Percentiles rank a stretch among this genome's conserved stretches.
These are phyloP conservation scores for Glaucopsyche alexis DNA, from an alignment of 2,888 invertebrate genomes.

Conservation along the genomic window DNA sequence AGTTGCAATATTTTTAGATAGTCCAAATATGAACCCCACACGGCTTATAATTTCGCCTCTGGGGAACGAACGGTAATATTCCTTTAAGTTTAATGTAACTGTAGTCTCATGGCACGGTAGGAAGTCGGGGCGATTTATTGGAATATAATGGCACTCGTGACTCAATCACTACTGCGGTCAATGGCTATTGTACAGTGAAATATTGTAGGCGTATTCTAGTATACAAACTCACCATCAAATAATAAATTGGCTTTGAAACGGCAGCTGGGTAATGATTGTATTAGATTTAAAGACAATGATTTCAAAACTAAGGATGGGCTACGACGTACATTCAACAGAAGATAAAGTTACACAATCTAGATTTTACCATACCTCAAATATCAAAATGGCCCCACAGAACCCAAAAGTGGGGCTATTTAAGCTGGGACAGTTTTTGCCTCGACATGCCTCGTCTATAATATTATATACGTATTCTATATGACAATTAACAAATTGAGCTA, in stretches of 20 bases:
- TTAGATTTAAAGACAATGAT: neutral
- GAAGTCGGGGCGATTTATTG: constrained; percentile 31
- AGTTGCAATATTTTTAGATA: neutral
- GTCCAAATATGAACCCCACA: neutral
- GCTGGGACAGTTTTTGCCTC: too few species aligned
- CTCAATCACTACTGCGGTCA: constrained; percentile 49
- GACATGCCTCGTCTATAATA: too few species aligned
- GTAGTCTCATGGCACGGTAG: constrained; percentile 25
- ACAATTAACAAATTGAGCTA: too few species aligned
- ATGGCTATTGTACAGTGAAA: constrained; percentile 55
- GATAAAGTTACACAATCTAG: too few species aligned
- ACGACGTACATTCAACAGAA: too few species aligned
- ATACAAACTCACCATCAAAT: constrained; percentile 35
- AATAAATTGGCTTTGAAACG: constrained; percentile 16
- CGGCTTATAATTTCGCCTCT: neutral
- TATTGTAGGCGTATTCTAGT: constrained; percentile 59
- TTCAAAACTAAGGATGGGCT: neutral
- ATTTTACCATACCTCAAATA: too few species aligned
- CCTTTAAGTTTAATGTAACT: constrained; percentile 10
- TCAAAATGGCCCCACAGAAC: too few species aligned
- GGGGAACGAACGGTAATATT: constrained; percentile 6
- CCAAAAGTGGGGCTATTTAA: too few species aligned
- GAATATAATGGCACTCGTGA: constrained; percentile 32
- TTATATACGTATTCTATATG: too few species aligned
- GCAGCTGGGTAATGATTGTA: constrained; percentile 24